Percentiles rank a stretch among this genome's conserved stretches.
These are phyloP conservation scores for Cephalopachus bancanus DNA, from an alignment of 2,797 vertebrate genomes.

Conservation along the genomic window DNA sequence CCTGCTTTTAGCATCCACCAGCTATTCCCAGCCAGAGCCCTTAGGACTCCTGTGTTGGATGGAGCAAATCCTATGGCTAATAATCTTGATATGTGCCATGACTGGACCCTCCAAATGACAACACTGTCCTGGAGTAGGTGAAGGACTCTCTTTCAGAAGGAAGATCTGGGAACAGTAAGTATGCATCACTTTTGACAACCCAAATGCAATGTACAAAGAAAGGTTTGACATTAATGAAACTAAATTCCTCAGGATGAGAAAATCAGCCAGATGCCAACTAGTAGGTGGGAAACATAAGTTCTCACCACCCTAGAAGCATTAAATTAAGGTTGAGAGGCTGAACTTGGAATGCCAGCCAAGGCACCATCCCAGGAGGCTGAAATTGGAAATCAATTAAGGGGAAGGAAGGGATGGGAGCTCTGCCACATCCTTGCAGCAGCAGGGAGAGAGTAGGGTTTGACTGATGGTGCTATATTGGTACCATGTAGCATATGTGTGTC, in stretches of 20 bases:
- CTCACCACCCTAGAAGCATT: conserved; percentile 59
- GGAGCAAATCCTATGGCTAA: not conserved
- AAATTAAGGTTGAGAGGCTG: conserved; percentile 68
- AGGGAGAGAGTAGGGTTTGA: not conserved
- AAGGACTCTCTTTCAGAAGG: not conserved
- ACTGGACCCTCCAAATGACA: not conserved
- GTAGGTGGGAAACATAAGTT: conserved; percentile 70
- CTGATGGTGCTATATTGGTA: not conserved
- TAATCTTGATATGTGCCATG: not conserved
- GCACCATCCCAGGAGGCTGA: conserved; percentile 26
- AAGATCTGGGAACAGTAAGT: not conserved
- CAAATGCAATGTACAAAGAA: not conserved
- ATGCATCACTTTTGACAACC: not conserved
- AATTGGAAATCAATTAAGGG: conserved; percentile 68
- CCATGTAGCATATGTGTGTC: not conserved
- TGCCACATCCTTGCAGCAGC: not conserved
- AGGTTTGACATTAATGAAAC: conserved; percentile 31
- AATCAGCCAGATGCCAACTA: conserved; percentile 65
- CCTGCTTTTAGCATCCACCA: not conserved
- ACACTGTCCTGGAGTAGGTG: not conserved
- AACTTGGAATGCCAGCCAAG: conserved; percentile 68
- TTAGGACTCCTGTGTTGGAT: not conserved
- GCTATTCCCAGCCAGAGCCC: not conserved
- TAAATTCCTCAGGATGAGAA: conserved; percentile 47
- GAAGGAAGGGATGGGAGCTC: not conserved